Conservation (phyloP, 2,888 invertebrate species). For the Pristionchus entomophagus region DNA sequence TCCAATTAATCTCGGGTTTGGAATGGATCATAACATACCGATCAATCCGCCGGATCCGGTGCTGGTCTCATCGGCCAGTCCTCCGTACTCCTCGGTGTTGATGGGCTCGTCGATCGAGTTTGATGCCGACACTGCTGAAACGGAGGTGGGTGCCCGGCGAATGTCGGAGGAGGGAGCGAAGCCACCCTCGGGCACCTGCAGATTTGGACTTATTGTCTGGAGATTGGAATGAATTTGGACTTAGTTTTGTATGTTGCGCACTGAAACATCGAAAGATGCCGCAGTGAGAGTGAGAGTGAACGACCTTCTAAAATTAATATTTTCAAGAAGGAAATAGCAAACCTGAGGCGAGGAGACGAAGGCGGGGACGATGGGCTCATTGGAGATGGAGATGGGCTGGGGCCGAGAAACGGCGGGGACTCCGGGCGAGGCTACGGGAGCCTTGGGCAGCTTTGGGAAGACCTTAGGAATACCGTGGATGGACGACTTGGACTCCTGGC, state of each 20-base stretch:
- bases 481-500: constrained; percentile 67
- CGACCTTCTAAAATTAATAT: background rate
- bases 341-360: constrained; percentile 60
- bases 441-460: constrained; percentile 73
- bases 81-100: constrained; percentile 64
- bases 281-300: background rate
- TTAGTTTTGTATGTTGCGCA: too few relatives aligned
- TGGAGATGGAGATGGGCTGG: constrained; percentile 15
- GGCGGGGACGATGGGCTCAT: constrained; percentile 55
- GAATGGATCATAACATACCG: too few relatives aligned
- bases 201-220: too few relatives aligned
- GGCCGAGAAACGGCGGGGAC: constrained; percentile 23
- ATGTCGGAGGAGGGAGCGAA: constrained; percentile 67
- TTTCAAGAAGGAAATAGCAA: background rate
- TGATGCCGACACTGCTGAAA: constrained; percentile 65
- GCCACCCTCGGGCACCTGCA: constrained; percentile 73
- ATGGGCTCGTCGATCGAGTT: constrained; percentile 57
- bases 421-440: constrained; percentile 56
- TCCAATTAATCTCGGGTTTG: too few relatives aligned
- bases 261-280: too few relatives aligned
- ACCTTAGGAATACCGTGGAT: constrained; percentile 75
- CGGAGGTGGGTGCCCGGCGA: constrained; percentile 70
- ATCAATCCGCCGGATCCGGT: constrained; percentile 72
- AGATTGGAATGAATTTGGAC: too few relatives aligned
- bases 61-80: constrained; percentile 69